Base-by-base conservation (phyloP, 2,797 vertebrate species). In the Acipenser oxyrinchus region DNA sequence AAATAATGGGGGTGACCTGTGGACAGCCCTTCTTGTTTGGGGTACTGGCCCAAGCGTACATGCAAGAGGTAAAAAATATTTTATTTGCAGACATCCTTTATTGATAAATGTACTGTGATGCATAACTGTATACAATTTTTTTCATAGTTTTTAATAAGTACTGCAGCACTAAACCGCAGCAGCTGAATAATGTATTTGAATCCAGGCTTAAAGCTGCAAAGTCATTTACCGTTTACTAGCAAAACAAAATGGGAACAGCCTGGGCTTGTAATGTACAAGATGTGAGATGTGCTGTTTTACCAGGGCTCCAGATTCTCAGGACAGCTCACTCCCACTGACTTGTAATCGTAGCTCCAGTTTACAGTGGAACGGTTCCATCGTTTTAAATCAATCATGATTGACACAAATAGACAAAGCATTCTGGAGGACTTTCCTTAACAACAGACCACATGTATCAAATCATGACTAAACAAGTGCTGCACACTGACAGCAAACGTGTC, bases 141-240 rank as follows among this genome's bases (percentile, higher is more conserved):
- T 37, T 37, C 15, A 4, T 37, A 37, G 23, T 3, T 37, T 37
- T 81, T 70, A 78, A n/a, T n/a, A n/a, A n/a, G 73, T 37, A 37
- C 23, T 4, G 23, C 3, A 37, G 23, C 23, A 37, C 23, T 37
- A 37, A 37, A 37, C 23, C 77, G 74, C 75, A 70, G 66, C 70
- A 75, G 70, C 78, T 79, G 48, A 48, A 60, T 63, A 81, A 71
- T 61, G 49, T 65, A 74, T 75, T 80, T 81, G 82, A 83, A 76
- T 82, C 80, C 78, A 78, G 72, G 70, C 74, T 83, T 71, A 79
- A 55, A 63, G 67, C 69, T 82, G 79, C 81, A 79, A 84, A 77
- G 70, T 69, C 66, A 10, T 6, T 57, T 23, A 61, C 58, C 37
- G 12, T 65, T 37, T 10, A 50, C 13, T 51, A 6, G 50, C 55